phyloP scores from a whole-genome alignment of 2,888 invertebrate species.

The Ypsolopha sequella region DNA sequence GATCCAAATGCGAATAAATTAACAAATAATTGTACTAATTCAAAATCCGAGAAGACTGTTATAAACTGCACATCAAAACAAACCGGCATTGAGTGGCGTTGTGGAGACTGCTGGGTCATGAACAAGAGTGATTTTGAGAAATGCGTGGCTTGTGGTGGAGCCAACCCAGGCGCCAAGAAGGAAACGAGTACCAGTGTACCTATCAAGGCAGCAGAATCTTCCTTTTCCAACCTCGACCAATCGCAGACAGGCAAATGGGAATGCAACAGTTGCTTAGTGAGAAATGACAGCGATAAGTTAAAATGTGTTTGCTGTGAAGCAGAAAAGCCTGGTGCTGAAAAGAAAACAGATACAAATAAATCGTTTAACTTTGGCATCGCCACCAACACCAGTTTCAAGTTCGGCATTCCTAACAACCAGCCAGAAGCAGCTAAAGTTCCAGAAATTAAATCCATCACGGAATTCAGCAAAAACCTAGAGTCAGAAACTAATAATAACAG shows the following conservation, averaged over 20 bases:
- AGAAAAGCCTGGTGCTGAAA: slow-evolving; percentile 18
- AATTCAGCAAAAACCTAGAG: slow-evolving; percentile 16
- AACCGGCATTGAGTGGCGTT: background rate
- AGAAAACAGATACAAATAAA: slow-evolving; percentile 15
- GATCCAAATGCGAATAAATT: too few relatives aligned
- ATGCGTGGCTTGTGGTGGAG: slow-evolving; percentile 14
- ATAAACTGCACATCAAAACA: too few relatives aligned
- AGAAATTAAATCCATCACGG: slow-evolving; percentile 14
- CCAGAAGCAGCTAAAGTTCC: slow-evolving; percentile 15
- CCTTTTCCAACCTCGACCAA: background rate
- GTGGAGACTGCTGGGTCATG: slow-evolving; percentile 1
- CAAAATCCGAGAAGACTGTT: too few relatives aligned
- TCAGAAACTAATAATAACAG: slow-evolving; percentile 47
- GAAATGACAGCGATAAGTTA: slow-evolving; percentile 29
- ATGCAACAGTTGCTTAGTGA: slow-evolving; percentile 41
- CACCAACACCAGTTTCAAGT: slow-evolving; percentile 34
- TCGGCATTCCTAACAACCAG: slow-evolving; percentile 26
- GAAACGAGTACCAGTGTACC: background rate
- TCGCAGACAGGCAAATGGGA: slow-evolving; percentile 41
- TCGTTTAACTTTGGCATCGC: slow-evolving; percentile 35
- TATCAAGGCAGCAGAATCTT: background rate
- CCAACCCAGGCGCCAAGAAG: slow-evolving; percentile 18
- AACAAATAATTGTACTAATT: too few relatives aligned
- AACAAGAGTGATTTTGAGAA: background rate
- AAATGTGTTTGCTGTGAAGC: slow-evolving; percentile 45